These are phyloP conservation scores for Plotosus lineatus DNA, from an alignment of 2,113 vertebrate species.

Conservation along the genomic window DNA sequence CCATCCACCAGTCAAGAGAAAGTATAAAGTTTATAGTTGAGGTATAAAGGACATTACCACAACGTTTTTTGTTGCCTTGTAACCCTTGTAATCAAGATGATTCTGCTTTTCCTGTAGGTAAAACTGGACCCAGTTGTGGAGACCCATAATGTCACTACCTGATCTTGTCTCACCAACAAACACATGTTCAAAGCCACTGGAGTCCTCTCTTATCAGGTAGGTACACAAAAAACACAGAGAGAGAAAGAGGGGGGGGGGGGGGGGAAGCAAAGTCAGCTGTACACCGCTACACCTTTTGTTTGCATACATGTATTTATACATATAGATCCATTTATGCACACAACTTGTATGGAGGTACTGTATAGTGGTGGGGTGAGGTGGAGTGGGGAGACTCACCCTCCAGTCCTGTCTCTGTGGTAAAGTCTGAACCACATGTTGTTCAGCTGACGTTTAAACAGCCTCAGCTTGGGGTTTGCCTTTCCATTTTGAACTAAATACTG, in stretches of 20 bases:
- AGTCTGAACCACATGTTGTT: slow-evolving; percentile 85
- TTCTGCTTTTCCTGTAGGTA: slow-evolving; percentile 81
- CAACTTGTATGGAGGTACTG: background rate
- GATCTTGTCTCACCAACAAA: slow-evolving; percentile 84
- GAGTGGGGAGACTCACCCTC: slow-evolving; percentile 67
- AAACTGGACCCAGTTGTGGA: slow-evolving; percentile 89
- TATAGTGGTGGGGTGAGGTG: too few species aligned
- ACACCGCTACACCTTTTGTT: background rate
- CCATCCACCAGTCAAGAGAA: too few species aligned
- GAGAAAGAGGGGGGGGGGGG: too few species aligned
- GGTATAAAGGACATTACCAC: slow-evolving; percentile 31
- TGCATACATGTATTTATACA: background rate
- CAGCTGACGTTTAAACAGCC: slow-evolving; percentile 79
- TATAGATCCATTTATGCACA: background rate
- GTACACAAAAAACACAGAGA: background rate
- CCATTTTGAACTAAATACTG: slow-evolving; percentile 76
- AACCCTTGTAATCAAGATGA: slow-evolving; percentile 83
- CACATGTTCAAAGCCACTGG: slow-evolving; percentile 87
- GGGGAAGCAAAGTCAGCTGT: background rate
- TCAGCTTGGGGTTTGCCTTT: slow-evolving; percentile 60
- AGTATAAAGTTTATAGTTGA: background rate
- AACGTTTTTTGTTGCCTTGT: slow-evolving; percentile 72
- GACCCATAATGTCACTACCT: slow-evolving; percentile 75
- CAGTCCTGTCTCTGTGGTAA: slow-evolving; percentile 73
- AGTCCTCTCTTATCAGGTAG: slow-evolving; percentile 71